Conservation (phyloP, 1,140 invertebrate species). For the Sipha flava region DNA sequence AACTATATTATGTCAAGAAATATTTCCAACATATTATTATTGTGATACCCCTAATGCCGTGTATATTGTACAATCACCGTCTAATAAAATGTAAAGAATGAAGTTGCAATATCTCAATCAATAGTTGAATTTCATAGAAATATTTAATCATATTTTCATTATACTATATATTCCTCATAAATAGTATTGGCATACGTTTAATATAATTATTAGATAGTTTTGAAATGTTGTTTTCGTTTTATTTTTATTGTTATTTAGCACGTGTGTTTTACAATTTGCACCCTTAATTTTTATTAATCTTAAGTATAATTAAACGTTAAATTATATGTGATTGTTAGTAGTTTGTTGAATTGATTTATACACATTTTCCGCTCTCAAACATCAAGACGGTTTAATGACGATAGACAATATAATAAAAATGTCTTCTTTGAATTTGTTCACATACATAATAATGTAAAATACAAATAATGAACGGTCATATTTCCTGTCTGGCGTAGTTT, state of each 20-base stretch:
- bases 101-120: no score
- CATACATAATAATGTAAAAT: background rate
- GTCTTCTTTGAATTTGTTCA: background rate
- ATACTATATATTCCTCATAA: background rate
- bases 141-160: no score
- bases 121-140: no score
- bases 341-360: background rate
- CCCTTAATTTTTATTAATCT: background rate
- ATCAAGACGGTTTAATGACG: slow-evolving; percentile 17
- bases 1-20: background rate
- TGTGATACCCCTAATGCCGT: background rate
- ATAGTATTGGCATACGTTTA: background rate
- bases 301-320: background rate
- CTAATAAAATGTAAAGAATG: no score
- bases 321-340: background rate
- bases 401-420: slow-evolving; percentile 21
- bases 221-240: background rate
- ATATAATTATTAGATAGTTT: background rate
- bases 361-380: background rate
- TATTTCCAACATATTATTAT: background rate
- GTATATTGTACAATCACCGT: background rate
- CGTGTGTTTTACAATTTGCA: background rate
- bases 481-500: slow-evolving; percentile 3
- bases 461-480: slow-evolving; percentile 8
- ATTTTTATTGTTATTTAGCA: background rate